Base-by-base conservation (phyloP, 2,888 invertebrate species). In the Microchrysa polita region DNA sequence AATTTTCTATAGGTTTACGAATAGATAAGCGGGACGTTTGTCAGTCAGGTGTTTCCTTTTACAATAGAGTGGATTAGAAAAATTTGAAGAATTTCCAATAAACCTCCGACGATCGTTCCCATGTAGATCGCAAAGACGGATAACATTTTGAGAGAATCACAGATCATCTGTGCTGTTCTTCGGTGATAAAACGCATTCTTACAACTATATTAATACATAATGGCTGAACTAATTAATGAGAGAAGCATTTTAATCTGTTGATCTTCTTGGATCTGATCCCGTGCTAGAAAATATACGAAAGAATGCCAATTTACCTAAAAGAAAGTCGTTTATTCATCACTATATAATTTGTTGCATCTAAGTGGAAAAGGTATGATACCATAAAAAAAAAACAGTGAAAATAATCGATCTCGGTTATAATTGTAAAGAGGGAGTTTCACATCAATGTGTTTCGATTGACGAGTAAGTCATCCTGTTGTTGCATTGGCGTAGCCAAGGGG, bases 151-250 rank as follows among this genome's bases (percentile, higher is more conserved):
- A 65, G 20, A 27, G 18, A 42, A 27, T 59, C 16, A 44, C 14
- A 48, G 14, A 44, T 42, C 10, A 14, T 48, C 65, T 48, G 9
- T 20, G n/a, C 48, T 18, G 34, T 65, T 65, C 22, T 44, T 65
- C 27, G 22, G 65, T 5, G 22, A 48, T 14, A 20, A 2, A 48
- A 48, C n/a, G 65, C 22, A 65, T 48, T 65, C 65, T 65, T 65
- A 65, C 65, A 65, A 48, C 65, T 65, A 65, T 44, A 65, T 65
- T 44, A 65, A 16, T 65, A 44, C n/a, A n/a, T 65, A 65, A 44
- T 65, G 34, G 48, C n/a, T 34, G n/a, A n/a, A 65, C 65, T 65
- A 65, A 65, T 65, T 65, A 65, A 22, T 48, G 65, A 5, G 9
- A 61, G 7, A 20, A 61, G 40, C 61, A 61, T 61, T 23, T 22